Evolutionary conservation across 2,888 invertebrate genomes (phyloP).

Genomic region (Campoplex capitator): DNA sequence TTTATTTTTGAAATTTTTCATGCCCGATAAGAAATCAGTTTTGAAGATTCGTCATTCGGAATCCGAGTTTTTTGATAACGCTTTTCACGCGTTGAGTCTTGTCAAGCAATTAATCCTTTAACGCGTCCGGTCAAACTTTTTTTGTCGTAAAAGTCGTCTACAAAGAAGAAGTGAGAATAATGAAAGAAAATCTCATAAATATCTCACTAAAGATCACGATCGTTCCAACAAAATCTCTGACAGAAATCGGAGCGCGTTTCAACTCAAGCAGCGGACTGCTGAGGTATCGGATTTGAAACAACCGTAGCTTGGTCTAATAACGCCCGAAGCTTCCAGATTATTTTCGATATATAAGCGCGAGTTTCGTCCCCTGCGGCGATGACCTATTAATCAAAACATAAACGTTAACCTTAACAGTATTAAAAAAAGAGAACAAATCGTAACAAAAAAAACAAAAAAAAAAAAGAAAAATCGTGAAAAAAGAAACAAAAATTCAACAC

Average conservation of each 20-base stretch:
- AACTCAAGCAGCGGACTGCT: background rate
- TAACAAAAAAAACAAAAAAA: background rate
- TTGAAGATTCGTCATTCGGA: background rate
- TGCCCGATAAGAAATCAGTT: background rate
- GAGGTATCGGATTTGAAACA: background rate
- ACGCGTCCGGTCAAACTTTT: background rate
- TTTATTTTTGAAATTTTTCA: background rate
- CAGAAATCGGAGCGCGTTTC: background rate
- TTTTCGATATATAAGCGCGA: background rate
- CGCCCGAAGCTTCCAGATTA: background rate
- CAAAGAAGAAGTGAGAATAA: background rate
- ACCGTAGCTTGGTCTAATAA: background rate
- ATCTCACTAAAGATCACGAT: background rate
- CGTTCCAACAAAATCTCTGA: background rate
- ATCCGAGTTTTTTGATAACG: too few species aligned
- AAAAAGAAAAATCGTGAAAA: background rate
- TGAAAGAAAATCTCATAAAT: background rate
- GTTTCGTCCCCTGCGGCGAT: background rate
- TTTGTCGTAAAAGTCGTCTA: background rate
- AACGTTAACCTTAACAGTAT: background rate
- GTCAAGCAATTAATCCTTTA: background rate
- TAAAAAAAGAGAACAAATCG: background rate
- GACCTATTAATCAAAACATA: constrained; percentile 1
- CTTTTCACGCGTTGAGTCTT: background rate
- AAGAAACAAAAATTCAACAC: constrained; percentile 10